Evolutionary conservation across 2,888 invertebrate genomes (phyloP), one percentile per base, ranked within the genome.

Genomic region (Trissolcus brochymenae): DNA sequence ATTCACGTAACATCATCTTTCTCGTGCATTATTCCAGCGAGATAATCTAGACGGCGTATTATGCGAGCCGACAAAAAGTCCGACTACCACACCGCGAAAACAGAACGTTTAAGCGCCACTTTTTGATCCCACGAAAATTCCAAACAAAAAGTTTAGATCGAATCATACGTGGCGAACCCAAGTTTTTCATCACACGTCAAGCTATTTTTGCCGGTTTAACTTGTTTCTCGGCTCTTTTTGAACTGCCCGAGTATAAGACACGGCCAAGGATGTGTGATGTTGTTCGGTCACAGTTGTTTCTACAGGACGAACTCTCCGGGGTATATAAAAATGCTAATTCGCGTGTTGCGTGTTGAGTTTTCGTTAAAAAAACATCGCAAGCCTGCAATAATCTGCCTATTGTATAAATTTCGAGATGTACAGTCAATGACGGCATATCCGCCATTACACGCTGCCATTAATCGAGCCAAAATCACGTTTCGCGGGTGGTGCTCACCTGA

Each of bases 371-470:
- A 17, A 19, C 83, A 82, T 84, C 79, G 81, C 81, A 81, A 76
- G 61, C 74, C 79, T 77, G 79, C 82, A n/a, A 19, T 19, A 85
- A 84, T 84, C 84, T 83, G 61, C 40, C 81, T 76, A 84, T 84
- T 84, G 84, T 84, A 81, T 72, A 54, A 72, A 80, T 67, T 75
- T 80, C 66, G 56, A 55, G 17, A 78, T 82, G 83, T 17, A 51
- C 62, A n/a, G 62, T 49, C 50, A 64, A 41, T 53, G 43, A 60
- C 46, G 50, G 13, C 7, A 1, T 2, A 11, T 7, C 29, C 21
- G 41, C 35, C 21, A 57, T 57, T 57, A 21, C 43, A 9, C 19
- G 14, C 13, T 9, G 21, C 40, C 61, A 60, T 61, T 68, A 61
- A 61, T 35, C 17, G 29, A 51, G 13, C 43, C 46, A 16, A 49